Percentiles rank a stretch among this genome's conserved stretches.
phyloP scores from a whole-genome alignment of 2,888 invertebrate species.

The Pediacus dermestoides region DNA sequence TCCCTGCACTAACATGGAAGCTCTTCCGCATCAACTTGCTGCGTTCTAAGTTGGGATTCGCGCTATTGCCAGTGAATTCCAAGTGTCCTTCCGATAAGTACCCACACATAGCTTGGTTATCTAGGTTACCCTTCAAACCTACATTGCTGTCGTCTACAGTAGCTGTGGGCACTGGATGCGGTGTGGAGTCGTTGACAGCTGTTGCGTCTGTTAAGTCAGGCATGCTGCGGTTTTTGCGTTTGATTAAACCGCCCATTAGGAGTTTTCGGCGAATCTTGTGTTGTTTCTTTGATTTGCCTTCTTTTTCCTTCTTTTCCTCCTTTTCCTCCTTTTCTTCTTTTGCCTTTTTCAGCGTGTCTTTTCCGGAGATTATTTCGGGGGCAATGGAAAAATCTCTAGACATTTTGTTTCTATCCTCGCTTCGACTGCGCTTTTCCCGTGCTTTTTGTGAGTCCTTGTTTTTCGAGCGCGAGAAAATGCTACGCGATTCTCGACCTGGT shows the following conservation, averaged over 20 bases:
- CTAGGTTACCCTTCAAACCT: slow-evolving; percentile 59
- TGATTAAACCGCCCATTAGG: slow-evolving; percentile 84
- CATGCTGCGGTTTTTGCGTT: slow-evolving; percentile 86
- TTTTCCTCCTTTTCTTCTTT: slow-evolving; percentile 62
- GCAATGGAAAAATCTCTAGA: slow-evolving; percentile 69
- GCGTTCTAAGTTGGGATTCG: slow-evolving; percentile 79
- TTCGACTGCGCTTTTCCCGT: slow-evolving; percentile 75
- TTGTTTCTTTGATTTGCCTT: slow-evolving; percentile 80
- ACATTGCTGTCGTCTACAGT: slow-evolving; percentile 76
- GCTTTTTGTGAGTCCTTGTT: slow-evolving; percentile 64
- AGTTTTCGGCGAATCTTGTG: slow-evolving; percentile 85
- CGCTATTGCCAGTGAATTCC: slow-evolving; percentile 64
- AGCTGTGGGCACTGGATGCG: slow-evolving; percentile 45
- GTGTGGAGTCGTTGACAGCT: slow-evolving; percentile 48
- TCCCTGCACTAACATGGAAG: slow-evolving; percentile 80
- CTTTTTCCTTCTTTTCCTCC: slow-evolving; percentile 60
- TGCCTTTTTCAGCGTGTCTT: slow-evolving; percentile 42
- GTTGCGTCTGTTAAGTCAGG: slow-evolving; percentile 84
- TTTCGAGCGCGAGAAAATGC: slow-evolving; percentile 64
- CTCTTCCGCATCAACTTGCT: slow-evolving; percentile 87
- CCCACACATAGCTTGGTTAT: slow-evolving; percentile 62
- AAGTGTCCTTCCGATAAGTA: slow-evolving; percentile 85
- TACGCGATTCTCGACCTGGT: slow-evolving; percentile 65
- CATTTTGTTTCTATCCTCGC: slow-evolving; percentile 80
- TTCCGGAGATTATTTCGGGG: slow-evolving; percentile 48